Conservation (phyloP, 2,113 vertebrate species). For the Gracilinanus agilis region DNA sequence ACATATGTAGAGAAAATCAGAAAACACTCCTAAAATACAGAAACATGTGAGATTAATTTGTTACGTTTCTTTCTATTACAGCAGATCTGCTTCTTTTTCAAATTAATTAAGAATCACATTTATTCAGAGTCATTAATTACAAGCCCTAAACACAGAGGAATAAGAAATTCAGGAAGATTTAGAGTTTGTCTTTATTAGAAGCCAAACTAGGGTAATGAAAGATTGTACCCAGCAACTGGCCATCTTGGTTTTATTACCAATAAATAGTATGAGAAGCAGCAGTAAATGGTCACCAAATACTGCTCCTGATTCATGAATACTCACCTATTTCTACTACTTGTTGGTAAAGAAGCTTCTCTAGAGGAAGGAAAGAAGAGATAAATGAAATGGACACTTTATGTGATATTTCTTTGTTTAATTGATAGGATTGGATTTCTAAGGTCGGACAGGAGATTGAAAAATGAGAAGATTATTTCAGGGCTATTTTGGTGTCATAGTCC, state of each 20-base stretch:
- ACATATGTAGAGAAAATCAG: not conserved
- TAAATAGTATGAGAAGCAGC: not conserved
- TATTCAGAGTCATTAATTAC: not conserved
- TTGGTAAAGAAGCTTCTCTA: slow-evolving; percentile 78
- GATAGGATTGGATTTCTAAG: not conserved
- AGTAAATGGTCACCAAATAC: not conserved
- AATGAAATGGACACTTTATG: not conserved
- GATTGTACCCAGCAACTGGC: not conserved
- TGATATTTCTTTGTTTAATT: slow-evolving; percentile 13
- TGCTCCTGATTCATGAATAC: slow-evolving; percentile 54
- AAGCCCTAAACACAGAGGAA: not conserved
- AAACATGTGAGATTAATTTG: not conserved
- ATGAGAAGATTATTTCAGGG: not conserved
- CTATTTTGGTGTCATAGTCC: not conserved
- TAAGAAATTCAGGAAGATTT: not conserved
- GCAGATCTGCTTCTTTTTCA: not conserved
- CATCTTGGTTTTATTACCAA: not conserved
- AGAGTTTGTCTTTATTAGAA: not conserved
- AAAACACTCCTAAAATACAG: not conserved
- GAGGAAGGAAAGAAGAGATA: slow-evolving; percentile 14
- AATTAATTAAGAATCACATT: not conserved
- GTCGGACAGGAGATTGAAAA: not conserved
- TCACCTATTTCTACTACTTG: slow-evolving; percentile 78
- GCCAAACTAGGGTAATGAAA: not conserved
- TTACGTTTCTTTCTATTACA: not conserved